Evolutionary conservation across 2,113 vertebrate genomes (phyloP), one percentile per base, ranked within the genome.

Genomic region (Addax nasomaculatus): DNA sequence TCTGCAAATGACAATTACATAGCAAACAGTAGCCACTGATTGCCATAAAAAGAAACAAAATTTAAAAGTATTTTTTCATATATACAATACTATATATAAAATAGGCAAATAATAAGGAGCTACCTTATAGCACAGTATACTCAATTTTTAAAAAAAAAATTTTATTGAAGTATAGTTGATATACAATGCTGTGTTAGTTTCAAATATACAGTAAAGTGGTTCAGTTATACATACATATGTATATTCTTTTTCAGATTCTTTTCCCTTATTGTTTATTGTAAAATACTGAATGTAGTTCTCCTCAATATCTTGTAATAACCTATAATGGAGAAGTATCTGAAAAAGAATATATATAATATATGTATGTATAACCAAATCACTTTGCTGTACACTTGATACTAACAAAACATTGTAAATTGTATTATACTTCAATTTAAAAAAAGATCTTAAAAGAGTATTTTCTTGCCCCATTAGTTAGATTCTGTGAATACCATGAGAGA

Each of bases 41-140:
- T 80, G 7, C 57, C 47, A 90, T 15, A 45, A 30, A 80, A 96
- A 96, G 85, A 92, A 85, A 64, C n/a, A 89, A 92, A 95, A 97
- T 83, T n/a, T 88, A 93, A 97, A 64, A 94, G 13, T 67, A 51
- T 36, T 95, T 97, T 95, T 53, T 83, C 49, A 53, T 53, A 53
- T 51, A 36, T 23, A 36, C 30, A 83, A 12, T 83, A 14, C 33
- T 53, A n/a, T 53, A 53, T 53, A 36, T 83, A 53, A 81, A 36
- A 81, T 25, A 53, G 49, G 33, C 33, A 53, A 81, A 53, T 7
- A 33, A 80, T 30, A n/a, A 49, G 79, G 49, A 36, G 33, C 49
- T 36, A 81, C 49, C 19, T 19, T 53, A 81, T 36, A 53, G 49
- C 19, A 81, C 49, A 53, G 49, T 81, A 36, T 53, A 81, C 30